Conservation (phyloP, 2,888 invertebrate genomes). For the Luperina nickerlii region DNA sequence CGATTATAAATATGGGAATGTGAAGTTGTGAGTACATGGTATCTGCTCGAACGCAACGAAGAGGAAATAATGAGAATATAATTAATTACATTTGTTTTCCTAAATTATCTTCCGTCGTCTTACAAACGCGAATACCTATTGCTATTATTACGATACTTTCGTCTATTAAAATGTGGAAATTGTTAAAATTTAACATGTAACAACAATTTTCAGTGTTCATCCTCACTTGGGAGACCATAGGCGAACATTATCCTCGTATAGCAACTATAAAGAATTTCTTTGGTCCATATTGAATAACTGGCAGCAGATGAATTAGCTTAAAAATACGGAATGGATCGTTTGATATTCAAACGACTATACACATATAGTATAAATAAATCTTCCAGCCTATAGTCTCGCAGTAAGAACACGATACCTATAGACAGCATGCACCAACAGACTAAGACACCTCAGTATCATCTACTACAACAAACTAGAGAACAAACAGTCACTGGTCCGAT, state of each 20-base stretch:
- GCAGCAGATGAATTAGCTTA: conserved; percentile 59
- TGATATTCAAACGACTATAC: conserved; percentile 50
- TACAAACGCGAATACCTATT: conserved; percentile 70
- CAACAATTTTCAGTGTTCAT: conserved; percentile 80
- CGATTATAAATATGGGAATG: conserved; percentile 81
- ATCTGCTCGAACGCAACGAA: conserved; percentile 52
- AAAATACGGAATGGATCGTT: conserved; percentile 48
- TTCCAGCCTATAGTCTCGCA: conserved; percentile 71
- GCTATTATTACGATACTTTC: conserved; percentile 68
- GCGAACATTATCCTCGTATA: conserved; percentile 55
- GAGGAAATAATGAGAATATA: conserved; percentile 51
- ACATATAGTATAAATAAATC: conserved; percentile 50
- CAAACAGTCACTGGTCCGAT: conserved; percentile 87
- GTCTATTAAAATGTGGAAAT: conserved; percentile 77
- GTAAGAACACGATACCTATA: conserved; percentile 73
- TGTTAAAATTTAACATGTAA: conserved; percentile 86
- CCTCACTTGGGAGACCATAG: conserved; percentile 72
- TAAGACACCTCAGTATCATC: conserved; percentile 86
- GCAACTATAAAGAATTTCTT: conserved; percentile 74
- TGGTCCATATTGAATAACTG: conserved; percentile 77
- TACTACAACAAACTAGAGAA: conserved; percentile 85
- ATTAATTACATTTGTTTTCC: conserved; percentile 48
- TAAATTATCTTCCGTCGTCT: conserved; percentile 66
- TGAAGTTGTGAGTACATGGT: conserved; percentile 71
- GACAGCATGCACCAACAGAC: conserved; percentile 87